Evolutionary conservation across 2,113 vertebrate genomes (phyloP).

Genomic region (Chunga burmeisteri): DNA sequence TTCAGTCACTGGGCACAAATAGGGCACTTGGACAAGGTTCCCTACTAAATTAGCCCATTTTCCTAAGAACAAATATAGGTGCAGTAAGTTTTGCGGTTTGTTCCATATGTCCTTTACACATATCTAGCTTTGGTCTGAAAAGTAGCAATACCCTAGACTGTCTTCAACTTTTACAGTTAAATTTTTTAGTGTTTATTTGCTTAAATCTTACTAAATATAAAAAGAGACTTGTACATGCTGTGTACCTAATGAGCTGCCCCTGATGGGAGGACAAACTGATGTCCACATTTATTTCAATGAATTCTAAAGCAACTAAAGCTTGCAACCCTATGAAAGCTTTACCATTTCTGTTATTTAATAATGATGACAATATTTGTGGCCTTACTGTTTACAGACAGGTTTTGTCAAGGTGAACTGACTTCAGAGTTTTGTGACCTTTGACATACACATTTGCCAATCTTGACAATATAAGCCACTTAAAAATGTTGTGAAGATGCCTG

Average conservation of each 20-base stretch:
- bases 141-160: neutral
- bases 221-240: neutral
- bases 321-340: neutral
- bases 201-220: neutral
- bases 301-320: neutral
- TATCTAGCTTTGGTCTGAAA: neutral
- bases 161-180: neutral
- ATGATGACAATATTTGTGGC: neutral
- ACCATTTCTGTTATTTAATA: neutral
- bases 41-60: neutral
- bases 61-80: neutral
- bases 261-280: neutral
- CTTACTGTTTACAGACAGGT: neutral
- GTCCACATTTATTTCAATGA: neutral
- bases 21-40: neutral
- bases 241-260: neutral
- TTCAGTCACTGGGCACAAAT: neutral
- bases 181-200: neutral
- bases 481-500: neutral
- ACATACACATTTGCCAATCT: neutral
- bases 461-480: neutral
- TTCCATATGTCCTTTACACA: neutral
- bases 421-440: neutral
- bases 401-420: neutral
- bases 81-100: neutral